Evolutionary conservation across 2,797 vertebrate genomes (phyloP).

Genomic region (Cirrhinus mrigala): DNA sequence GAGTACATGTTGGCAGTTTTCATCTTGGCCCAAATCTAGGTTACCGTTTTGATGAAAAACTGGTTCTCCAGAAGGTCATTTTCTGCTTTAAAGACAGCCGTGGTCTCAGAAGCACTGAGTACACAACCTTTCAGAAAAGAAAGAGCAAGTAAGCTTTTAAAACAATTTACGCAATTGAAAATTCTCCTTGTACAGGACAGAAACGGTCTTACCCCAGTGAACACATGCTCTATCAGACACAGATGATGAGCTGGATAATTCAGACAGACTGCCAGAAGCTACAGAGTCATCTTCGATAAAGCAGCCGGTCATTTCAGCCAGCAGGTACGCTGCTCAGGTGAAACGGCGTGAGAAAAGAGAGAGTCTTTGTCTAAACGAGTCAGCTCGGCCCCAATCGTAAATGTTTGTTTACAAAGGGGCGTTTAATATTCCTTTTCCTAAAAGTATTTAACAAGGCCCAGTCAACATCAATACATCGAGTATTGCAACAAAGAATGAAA

Average conservation of each 20-base stretch:
- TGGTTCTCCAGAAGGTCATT: slow-evolving; percentile 71
- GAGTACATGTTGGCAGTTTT: neutral
- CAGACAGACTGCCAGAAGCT: slow-evolving; percentile 44
- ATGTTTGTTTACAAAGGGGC: neutral
- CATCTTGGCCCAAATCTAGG: neutral
- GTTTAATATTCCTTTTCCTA: neutral
- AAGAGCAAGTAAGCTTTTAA: neutral
- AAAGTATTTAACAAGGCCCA: neutral
- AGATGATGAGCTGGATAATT: neutral
- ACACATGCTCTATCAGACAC: slow-evolving; percentile 47
- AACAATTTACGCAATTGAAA: neutral
- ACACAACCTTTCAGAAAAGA: slow-evolving; percentile 68
- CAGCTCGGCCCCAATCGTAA: too few species aligned
- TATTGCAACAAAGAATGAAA: neutral
- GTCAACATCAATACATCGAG: neutral
- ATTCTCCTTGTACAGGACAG: neutral
- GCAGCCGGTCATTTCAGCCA: slow-evolving; percentile 52
- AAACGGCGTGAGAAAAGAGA: neutral
- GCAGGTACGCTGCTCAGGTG: neutral
- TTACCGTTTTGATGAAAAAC: slow-evolving; percentile 70
- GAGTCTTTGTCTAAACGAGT: neutral
- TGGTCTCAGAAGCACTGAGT: slow-evolving; percentile 57
- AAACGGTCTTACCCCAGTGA: slow-evolving; percentile 68
- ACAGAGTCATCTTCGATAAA: slow-evolving; percentile 39
- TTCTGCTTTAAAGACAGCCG: slow-evolving; percentile 62